Conservation (phyloP, 1,140 invertebrate genomes). For the Drosophila subobscura region DNA sequence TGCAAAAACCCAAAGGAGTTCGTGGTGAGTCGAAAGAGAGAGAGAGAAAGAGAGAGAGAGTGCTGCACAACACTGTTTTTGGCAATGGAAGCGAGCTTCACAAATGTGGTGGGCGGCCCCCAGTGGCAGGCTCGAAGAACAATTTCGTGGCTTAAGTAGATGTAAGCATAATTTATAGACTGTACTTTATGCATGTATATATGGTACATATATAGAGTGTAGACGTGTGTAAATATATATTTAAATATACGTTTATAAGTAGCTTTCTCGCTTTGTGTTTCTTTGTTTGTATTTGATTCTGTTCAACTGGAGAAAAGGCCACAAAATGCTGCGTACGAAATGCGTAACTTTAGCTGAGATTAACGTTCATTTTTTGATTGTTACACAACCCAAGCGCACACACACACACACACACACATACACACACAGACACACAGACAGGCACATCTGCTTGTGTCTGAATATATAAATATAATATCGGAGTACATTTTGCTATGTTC, state of each 20-base stretch:
- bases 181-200: constrained; percentile 1
- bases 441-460: constrained; percentile 22
- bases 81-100: too few relatives aligned
- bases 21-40: constrained; percentile 5
- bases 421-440: constrained; percentile 29
- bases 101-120: too few relatives aligned
- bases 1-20: too few relatives aligned
- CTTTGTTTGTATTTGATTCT: constrained; percentile 34
- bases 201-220: constrained; percentile 34
- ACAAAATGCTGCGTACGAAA: constrained; percentile 76
- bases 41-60: neutral
- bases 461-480: constrained; percentile 62
- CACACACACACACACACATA: constrained; percentile 30
- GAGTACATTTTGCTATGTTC: constrained; percentile 74
- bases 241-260: constrained; percentile 28
- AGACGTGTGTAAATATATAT: neutral
- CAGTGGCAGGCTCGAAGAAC: too few relatives aligned
- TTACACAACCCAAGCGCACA: constrained; percentile 24
- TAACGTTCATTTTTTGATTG: constrained; percentile 30
- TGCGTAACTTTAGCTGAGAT: constrained; percentile 58
- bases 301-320: constrained; percentile 66
- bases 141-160: too few relatives aligned
- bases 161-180: too few relatives aligned
- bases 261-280: too few relatives aligned
- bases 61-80: too few relatives aligned